A percentile compares a stretch with the other conserved stretches of the same genome.
Evolutionary conservation across 2,797 vertebrate genomes (phyloP).

Genomic region (Enteromius trimaculatus): DNA sequence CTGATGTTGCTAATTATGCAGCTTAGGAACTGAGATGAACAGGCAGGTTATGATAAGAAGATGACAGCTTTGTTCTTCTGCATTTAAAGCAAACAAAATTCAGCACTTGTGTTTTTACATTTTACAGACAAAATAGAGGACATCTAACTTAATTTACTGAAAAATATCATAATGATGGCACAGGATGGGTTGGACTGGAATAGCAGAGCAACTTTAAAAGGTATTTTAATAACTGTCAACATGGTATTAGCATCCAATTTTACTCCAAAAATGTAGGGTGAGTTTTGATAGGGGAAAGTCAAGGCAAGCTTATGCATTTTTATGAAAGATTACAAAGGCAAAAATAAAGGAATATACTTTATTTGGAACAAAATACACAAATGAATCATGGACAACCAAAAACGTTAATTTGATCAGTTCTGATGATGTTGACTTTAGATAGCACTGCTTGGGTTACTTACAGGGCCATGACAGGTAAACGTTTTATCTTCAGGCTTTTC

Average conservation of each 20-base stretch:
- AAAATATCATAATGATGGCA: background rate
- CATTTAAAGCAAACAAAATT: background rate
- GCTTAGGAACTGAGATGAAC: constrained; percentile 1
- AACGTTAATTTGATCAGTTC: background rate
- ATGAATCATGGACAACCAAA: background rate
- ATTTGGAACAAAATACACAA: background rate
- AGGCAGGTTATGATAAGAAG: constrained; percentile 13
- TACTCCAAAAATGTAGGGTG: background rate
- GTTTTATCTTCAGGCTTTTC: constrained; percentile 88
- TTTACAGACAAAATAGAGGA: background rate
- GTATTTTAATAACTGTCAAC: background rate
- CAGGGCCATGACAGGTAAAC: constrained; percentile 88
- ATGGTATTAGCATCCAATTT: background rate
- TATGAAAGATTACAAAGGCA: background rate
- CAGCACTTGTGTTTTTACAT: background rate
- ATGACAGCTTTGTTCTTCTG: constrained; percentile 9
- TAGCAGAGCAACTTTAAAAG: background rate
- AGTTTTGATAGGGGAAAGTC: background rate
- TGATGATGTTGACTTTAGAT: background rate
- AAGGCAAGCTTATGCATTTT: background rate
- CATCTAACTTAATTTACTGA: background rate
- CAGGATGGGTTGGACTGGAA: background rate
- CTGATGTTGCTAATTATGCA: constrained; percentile 28
- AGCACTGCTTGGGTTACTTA: constrained; percentile 71
- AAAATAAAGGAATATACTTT: too few species aligned